Conservation (phyloP, 2,113 vertebrate species). For the Brienomyrus brachyistius region DNA sequence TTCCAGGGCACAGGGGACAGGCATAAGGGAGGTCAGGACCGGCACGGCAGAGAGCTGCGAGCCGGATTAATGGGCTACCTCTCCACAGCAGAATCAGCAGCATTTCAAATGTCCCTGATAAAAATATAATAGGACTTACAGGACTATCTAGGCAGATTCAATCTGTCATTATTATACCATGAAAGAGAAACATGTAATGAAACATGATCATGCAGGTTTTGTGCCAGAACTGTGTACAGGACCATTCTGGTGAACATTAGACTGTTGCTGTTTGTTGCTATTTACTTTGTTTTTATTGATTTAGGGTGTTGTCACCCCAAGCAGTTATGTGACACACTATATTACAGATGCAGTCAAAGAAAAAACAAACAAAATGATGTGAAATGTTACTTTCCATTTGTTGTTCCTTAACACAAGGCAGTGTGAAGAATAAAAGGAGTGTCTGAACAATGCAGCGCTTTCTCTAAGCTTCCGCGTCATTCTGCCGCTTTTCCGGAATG, state of each 20-base stretch:
- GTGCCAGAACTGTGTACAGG: not conserved
- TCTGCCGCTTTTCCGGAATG: not conserved
- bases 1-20: constrained; percentile 62
- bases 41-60: constrained; percentile 80
- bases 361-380: not conserved
- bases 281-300: not conserved
- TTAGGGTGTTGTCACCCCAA: not conserved
- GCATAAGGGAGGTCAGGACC: constrained; percentile 72
- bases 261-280: not conserved
- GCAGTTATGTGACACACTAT: not conserved
- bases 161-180: not conserved
- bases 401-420: not conserved
- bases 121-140: not conserved
- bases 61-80: constrained; percentile 54
- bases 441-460: not conserved
- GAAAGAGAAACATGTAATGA: not conserved
- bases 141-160: not conserved
- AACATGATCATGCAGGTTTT: not conserved
- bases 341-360: not conserved
- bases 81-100: not conserved
- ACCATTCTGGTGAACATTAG: not conserved
- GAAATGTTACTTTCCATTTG: not conserved
- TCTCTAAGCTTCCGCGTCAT: not conserved
- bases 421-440: not conserved
- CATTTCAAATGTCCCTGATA: not conserved